A percentile compares a stretch with the other conserved stretches of the same genome.
These are phyloP conservation scores for Omphaloscelis lunosa DNA, from an alignment of 2,888 invertebrate genomes.

Conservation along the genomic window DNA sequence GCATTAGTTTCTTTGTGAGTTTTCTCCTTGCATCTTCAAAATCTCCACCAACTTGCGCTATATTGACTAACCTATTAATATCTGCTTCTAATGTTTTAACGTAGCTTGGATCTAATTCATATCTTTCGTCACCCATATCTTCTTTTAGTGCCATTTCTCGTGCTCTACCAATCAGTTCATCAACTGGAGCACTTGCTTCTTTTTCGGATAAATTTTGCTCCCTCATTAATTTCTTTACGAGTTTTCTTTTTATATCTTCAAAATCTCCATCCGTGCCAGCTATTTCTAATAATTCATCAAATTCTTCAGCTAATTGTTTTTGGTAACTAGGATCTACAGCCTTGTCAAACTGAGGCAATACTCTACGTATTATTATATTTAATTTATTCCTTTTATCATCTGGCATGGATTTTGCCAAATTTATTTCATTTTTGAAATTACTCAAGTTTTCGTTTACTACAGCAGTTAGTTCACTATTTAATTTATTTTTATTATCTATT, in stretches of 20 bases:
- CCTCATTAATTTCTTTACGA: slow-evolving; percentile 27
- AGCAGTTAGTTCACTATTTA: slow-evolving; percentile 51
- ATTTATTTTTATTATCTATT: slow-evolving; percentile 43
- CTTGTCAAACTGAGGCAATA: slow-evolving; percentile 12
- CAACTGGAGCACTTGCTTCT: slow-evolving; percentile 15
- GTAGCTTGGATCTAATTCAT: slow-evolving; percentile 10
- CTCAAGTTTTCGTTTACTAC: slow-evolving; percentile 2
- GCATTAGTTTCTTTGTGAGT: slow-evolving; percentile 12
- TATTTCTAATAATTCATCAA: slow-evolving; percentile 23
- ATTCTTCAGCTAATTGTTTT: slow-evolving; percentile 13
- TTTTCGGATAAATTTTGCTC: slow-evolving; percentile 24
- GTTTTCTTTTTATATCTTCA: slow-evolving; percentile 6
- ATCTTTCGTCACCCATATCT: background rate
- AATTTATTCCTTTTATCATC: background rate
- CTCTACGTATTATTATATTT: slow-evolving; percentile 2
- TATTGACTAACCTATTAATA: background rate
- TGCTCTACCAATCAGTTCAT: slow-evolving; percentile 18
- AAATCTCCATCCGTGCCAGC: slow-evolving; percentile 8
- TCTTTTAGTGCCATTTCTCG: slow-evolving; percentile 7
- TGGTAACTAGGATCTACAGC: slow-evolving; percentile 3
- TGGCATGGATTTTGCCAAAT: background rate
- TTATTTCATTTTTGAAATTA: background rate
- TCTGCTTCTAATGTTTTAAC: slow-evolving; percentile 6
- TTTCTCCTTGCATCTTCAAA: background rate
- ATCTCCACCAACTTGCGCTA: background rate